Conservation (phyloP, 2,888 invertebrate genomes). For the Papilio demoleus region DNA sequence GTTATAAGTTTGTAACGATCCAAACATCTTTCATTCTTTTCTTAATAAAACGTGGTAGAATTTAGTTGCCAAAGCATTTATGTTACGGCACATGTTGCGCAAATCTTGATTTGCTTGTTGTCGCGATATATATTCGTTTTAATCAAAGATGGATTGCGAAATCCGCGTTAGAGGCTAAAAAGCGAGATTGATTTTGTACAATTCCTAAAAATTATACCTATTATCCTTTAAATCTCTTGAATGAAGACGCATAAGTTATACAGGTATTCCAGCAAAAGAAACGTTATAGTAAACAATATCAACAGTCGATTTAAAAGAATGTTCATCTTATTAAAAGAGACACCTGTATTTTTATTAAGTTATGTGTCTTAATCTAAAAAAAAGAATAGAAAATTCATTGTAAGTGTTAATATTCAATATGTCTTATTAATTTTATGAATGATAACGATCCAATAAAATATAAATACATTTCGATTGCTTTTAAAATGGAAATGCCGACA, state of each 20-base stretch:
- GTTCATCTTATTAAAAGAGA: constrained; percentile 20
- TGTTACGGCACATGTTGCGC: no score
- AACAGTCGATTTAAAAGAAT: constrained; percentile 3
- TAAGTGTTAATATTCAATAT: constrained; percentile 1
- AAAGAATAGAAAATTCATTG: constrained; percentile 20
- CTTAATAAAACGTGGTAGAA: no score
- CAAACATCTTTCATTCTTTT: no score
- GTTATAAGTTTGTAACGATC: no score
- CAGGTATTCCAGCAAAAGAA: background rate
- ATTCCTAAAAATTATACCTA: no score
- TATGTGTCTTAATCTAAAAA: constrained; percentile 24
- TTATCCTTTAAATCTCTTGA: no score
- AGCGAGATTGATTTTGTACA: no score
- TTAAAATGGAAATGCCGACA: background rate
- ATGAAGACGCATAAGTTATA: background rate
- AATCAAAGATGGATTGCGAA: no score
- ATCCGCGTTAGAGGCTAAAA: no score
- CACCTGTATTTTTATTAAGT: background rate
- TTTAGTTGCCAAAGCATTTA: no score
- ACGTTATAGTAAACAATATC: background rate
- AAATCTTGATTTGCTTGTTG: no score
- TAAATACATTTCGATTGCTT: background rate
- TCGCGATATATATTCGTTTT: no score
- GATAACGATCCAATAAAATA: background rate
- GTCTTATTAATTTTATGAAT: background rate